Base-by-base conservation (phyloP, 2,888 invertebrate genomes). In the Andrena chrysosceles region DNA sequence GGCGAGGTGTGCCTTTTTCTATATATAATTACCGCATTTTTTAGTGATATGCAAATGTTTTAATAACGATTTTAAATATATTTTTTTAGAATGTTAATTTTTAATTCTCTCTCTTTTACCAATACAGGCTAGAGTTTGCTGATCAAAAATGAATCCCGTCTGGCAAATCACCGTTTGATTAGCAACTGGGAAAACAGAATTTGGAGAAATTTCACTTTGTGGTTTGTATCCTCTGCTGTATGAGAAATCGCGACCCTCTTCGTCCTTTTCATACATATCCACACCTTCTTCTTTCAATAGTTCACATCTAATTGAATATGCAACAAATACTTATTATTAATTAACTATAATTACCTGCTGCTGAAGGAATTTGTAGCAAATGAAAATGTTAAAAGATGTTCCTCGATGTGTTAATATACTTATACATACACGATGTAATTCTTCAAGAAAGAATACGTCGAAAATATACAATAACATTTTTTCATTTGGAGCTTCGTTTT, bases 181-280 rank as follows among this genome's bases (percentile, higher is more conserved):
- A 20, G n/a, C n/a, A 4, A 10, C 7, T 7, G 76, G 23, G 2
- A 71, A 8, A 20, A 31, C 35, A 4, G 59, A 56, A n/a, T 56
- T 35, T 7, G 64, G 16, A 7, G 72, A 20, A 3, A 59, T 35
- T 6, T 59, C 68, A 31, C 10, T 60, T 42, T 52, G 64, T 20
- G 94, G 94, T 26, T 90, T 89, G 88, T 93, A 95, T 35, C 91
- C 92, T 5, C 95, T 95, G 10, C 20, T 70, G 13, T 75, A 84
- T 7, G 63, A 26, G 29, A 72, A 64, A 49, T 52, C 35, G 13
- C 23, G 35, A 68, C n/a, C 20, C 2, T 63, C 56, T 2, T 74
- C 60, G 5, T 54, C 31, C 5, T 69, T 59, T 10, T 35, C 59
- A 76, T 68, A 52, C 2, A 35, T 29, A 29, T 54, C 26, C 7